phyloP scores from a whole-genome alignment of 2,888 invertebrate species.

The Chymomyza fuscimana region DNA sequence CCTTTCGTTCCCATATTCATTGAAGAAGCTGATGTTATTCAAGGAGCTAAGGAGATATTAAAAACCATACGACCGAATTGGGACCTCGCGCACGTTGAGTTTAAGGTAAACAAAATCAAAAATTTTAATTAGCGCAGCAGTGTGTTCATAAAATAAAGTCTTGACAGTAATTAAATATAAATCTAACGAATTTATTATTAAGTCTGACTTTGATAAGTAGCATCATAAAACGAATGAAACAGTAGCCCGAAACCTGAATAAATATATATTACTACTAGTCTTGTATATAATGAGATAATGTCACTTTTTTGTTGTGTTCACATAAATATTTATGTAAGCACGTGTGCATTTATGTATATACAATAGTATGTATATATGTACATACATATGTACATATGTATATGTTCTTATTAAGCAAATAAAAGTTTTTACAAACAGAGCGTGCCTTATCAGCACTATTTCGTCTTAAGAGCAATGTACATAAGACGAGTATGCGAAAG shows the following conservation, averaged over 20 bases:
- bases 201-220: too few relatives aligned
- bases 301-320: not conserved
- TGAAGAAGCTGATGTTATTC: constrained; percentile 84
- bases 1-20: constrained; percentile 82
- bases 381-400: too few relatives aligned
- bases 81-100: constrained; percentile 83
- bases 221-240: too few relatives aligned
- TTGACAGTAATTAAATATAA: too few relatives aligned
- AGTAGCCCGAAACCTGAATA: not conserved
- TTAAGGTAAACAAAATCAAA: constrained; percentile 83
- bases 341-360: constrained; percentile 22
- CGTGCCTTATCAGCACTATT: constrained; percentile 27
- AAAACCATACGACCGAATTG: constrained; percentile 86
- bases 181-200: too few relatives aligned
- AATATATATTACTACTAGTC: not conserved
- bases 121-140: not conserved
- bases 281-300: not conserved
- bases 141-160: too few relatives aligned
- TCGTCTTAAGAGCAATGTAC: not conserved
- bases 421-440: constrained; percentile 9
- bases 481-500: not conserved
- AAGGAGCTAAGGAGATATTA: constrained; percentile 85
- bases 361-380: too few relatives aligned
- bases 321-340: not conserved
- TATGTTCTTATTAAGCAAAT: not conserved